Evolutionary conservation across 2,797 vertebrate species (phyloP).

Genomic region (Amazona finschi): DNA sequence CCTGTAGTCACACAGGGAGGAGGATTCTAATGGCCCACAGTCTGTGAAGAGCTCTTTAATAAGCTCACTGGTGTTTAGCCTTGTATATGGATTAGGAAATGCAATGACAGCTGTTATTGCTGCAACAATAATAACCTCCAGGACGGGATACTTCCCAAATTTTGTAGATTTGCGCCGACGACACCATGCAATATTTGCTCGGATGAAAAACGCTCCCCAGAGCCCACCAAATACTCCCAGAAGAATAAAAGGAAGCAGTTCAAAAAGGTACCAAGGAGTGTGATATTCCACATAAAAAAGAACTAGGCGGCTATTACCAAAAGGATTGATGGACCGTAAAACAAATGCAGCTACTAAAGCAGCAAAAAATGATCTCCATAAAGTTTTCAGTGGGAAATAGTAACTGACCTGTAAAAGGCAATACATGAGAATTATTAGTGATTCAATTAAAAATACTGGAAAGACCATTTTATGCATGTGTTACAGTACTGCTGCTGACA

Average conservation of each 20-base stretch:
- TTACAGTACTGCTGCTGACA: not conserved
- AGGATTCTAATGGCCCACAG: conserved; percentile 94
- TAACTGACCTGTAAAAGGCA: conserved; percentile 90
- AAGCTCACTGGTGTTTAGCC: conserved; percentile 97
- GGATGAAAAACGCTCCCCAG: conserved; percentile 98
- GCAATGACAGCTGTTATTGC: conserved; percentile 95
- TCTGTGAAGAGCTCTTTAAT: conserved; percentile 98
- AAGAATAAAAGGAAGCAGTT: conserved; percentile 97
- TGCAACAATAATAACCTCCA: conserved; percentile 96
- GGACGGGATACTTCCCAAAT: conserved; percentile 94
- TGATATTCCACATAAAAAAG: conserved; percentile 99
- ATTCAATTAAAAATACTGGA: not conserved
- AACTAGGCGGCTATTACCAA: conserved; percentile 96
- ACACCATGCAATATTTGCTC: conserved; percentile 97
- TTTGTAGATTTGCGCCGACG: conserved; percentile 93
- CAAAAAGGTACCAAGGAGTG: conserved; percentile 98
- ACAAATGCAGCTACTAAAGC: conserved; percentile 98
- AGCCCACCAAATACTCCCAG: conserved; percentile 96
- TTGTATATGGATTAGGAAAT: conserved; percentile 95
- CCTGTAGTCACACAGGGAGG: conserved; percentile 95
- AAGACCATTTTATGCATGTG: not conserved
- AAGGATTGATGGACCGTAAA: conserved; percentile 97
- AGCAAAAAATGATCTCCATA: conserved; percentile 98
- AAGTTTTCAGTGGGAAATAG: conserved; percentile 97
- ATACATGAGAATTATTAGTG: not conserved